Evolutionary conservation across 2,113 vertebrate genomes (phyloP), one percentile per base, ranked within the genome.

Genomic region (Ivindomyrus marchei): DNA sequence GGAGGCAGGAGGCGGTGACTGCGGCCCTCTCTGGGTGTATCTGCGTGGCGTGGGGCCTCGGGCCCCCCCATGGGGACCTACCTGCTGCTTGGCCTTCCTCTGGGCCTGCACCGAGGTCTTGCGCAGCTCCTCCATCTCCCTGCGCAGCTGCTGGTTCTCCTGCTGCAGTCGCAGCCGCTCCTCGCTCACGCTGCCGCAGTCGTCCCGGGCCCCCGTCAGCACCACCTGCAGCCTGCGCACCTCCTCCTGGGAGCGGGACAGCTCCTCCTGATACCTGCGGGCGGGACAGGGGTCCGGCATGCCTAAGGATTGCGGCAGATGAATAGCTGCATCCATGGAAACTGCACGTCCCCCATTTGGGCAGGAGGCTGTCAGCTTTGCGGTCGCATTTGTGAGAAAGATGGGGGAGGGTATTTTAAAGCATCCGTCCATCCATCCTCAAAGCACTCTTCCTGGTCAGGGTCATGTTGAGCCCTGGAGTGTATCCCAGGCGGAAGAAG

Each of bases 101-200:
- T 99, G 97, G 50, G 95, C 94, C 11, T 97, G 95, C 42, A 91
- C 19, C 8, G 94, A 94, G 50, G 95, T 88, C 91, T 97, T 99
- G 58, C 96, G 97, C 89, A 97, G 94, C 50, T 94, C 93, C 1
- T 97, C 97, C 88, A 96, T 95, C 92, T 99, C 97, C 53, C 94
- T 97, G 91, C 93, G 95, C 49, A 98, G 91, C 89, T 97, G 95
- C 90, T 97, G 95, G 92, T 97, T 98, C 91, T 98, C 97, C 92
- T 97, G 95, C 90, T 99, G 97, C 89, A 99, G 96, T 90, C 95
- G 96, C 21, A 99, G 95, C 50, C 97, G 95, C 90, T 99, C 96
- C 88, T 99, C 98, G 85, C 97, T 98, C 90, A 98, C 93, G n/a
- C 90, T 89, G 4, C 95, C 91, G 87, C 97, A 97, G 92, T 97